Base-by-base conservation (phyloP, 35 echinoderm and acorn worm species). In the Heliocidaris tuberculata region DNA sequence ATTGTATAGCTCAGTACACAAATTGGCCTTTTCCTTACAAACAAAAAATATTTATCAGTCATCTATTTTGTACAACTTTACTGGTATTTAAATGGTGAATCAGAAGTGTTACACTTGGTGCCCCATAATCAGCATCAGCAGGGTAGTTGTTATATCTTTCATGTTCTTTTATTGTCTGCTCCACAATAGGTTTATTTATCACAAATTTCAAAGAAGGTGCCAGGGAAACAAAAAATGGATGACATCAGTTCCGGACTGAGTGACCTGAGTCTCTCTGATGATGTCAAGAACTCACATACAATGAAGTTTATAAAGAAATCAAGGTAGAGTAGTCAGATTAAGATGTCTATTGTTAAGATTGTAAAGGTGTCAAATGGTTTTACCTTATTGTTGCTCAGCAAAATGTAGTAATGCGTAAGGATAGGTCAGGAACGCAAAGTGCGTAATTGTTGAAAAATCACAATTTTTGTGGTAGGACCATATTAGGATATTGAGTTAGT, bases 261-360 rank as follows among this genome's bases (percentile, higher is more conserved):
- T 93, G 91, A 93, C 11, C 32, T 93, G 31, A 93, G 91, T 59
- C 50, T 93, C 13, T 93, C 91, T 59, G 91, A 93, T 93, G 91
- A 93, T 17, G 48, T 10, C 7, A 32, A 93, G 91, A 12, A 52
- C 11, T 93, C 48, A 15, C 59, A 11, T 93, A 54, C 31, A 30
- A 19, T 93, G 31, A 49, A 48, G 50, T 48, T 48, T 13, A 93
- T 48, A 29, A 50, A 30, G 21, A 48, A 32, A 59, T n/a, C 91
- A 50, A 93, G 91, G 91, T 50, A 21, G 21, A 48, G 17, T 52
- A 8, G 19, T 60, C 59, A 0, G 9, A 60, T 2, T 13, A 60
- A 15, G 2, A 9, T 59, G 9, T 9, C 9, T 12, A 15, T 60
- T 12, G 59, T 15, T 15, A 15, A 2, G 12, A 60, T 7, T 15